phyloP scores from a whole-genome alignment of 2,797 vertebrate genomes.

The Scleropages formosus region DNA sequence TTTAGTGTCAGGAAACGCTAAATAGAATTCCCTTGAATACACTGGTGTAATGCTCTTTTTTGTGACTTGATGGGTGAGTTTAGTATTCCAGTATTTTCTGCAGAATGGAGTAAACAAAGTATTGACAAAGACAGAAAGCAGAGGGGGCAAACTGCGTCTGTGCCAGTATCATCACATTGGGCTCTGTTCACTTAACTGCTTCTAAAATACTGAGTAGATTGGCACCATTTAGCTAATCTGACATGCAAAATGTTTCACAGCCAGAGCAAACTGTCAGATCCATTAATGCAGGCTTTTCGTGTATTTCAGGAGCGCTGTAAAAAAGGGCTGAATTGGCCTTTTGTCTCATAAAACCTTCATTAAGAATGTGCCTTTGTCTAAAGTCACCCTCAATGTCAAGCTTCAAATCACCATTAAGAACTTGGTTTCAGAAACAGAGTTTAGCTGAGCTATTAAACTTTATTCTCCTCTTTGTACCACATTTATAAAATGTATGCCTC shows the following conservation, averaged over 20 bases:
- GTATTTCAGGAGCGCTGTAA: neutral
- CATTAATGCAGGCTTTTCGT: neutral
- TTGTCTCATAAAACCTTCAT: conserved; percentile 26
- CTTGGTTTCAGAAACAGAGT: conserved; percentile 16
- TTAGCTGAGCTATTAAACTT: conserved; percentile 27
- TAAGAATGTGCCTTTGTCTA: conserved; percentile 25
- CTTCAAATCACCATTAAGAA: conserved; percentile 22
- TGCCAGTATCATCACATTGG: conserved; percentile 5
- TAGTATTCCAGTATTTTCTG: neutral
- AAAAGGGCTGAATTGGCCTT: conserved; percentile 8
- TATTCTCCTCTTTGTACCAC: conserved; percentile 26
- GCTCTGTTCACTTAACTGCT: conserved; percentile 5
- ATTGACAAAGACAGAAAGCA: neutral
- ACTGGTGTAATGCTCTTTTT: neutral
- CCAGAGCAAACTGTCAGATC: conserved; percentile 10
- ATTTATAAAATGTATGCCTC: conserved; percentile 23
- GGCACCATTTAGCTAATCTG: neutral
- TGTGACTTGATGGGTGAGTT: neutral
- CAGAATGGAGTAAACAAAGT: neutral
- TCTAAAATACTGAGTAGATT: conserved; percentile 10
- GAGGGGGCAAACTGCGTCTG: neutral
- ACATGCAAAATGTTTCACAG: conserved; percentile 14
- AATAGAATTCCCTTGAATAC: neutral
- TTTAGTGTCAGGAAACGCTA: neutral
- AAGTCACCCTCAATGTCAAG: conserved; percentile 23